Base-by-base conservation (phyloP, 2,888 invertebrate genomes). In the Hyalella azteca region DNA sequence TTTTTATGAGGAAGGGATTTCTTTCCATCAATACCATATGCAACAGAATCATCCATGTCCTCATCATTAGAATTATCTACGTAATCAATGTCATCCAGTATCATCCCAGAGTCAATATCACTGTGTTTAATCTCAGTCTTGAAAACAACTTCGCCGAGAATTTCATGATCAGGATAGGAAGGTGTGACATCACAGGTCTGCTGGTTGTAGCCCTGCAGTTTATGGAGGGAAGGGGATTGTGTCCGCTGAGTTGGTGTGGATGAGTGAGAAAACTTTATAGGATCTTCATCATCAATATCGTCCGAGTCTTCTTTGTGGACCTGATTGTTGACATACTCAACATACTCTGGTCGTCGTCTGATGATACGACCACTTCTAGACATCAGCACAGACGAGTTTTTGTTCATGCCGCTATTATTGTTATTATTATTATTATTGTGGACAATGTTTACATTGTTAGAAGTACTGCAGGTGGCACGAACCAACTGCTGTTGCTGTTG, bases 1-100 rank as follows among this genome's bases (percentile, higher is more conserved):
- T 95, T 95, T 87, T 95, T 95, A 87, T 95, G 95, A 0, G 95
- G 95, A 80, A 95, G 88, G 84, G 93, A 93, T 87, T 93, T 87
- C 78, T 89, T 88, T 1, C 88, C 87, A 19, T 87, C 87, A 48
- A 87, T 87, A 1, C 87, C 85, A 36, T 88, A 81, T 13, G 77
- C 78, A 19, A 80, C 81, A 49, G 77, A 77, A 78, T 88, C 89
- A 54, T 89, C 90, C 7, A 26, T 45, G 29, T 88, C 88, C 78
- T 89, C 89, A 80, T 89, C 89, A 9, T 88, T 89, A 2, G 89
- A 89, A 49, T 88, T 88, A 26, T 88, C 86, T 41, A 89, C 88
- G 59, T 84, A 77, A 36, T 82, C 80, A 0, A 81, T 82, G 40
- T 86, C 85, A 40, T 85, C 85, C 49, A 84, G 81, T 11, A 85